These are phyloP conservation scores for Acheta domesticus DNA, from an alignment of 2,888 invertebrate genomes.

Conservation along the genomic window DNA sequence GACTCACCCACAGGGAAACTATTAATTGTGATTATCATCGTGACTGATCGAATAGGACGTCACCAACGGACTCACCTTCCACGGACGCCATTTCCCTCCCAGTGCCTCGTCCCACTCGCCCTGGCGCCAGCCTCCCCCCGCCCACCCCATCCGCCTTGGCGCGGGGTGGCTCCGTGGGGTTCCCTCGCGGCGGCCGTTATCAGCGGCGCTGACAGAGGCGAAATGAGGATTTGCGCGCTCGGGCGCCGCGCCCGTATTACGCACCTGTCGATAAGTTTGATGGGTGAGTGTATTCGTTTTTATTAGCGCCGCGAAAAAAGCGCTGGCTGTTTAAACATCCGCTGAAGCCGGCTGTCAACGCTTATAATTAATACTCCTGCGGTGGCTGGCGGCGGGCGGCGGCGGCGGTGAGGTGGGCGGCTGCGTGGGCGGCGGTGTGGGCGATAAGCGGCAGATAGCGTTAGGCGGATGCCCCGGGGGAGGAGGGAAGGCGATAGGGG, in stretches of 20 bases:
- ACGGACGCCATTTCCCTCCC: no score
- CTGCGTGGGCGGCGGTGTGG: neutral
- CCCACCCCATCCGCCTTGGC: no score
- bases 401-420: neutral
- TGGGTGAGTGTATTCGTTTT: conserved; percentile 18
- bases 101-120: no score
- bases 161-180: no score
- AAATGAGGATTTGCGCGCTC: conserved; percentile 6
- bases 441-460: neutral
- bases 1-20: no score
- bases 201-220: conserved; percentile 1
- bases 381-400: neutral
- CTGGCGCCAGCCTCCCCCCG: no score
- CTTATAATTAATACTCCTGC: neutral
- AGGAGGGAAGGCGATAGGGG: neutral
- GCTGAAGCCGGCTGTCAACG: conserved; percentile 10
- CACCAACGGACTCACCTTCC: no score
- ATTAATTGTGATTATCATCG: no score
- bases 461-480: neutral
- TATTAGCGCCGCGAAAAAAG: conserved; percentile 10
- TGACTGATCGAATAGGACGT: no score
- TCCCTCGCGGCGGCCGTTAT: neutral
- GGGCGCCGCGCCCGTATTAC: neutral
- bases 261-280: conserved; percentile 18
- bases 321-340: conserved; percentile 7